These are phyloP conservation scores for Brevipalpus yothersi DNA, from an alignment of 1,140 invertebrate species.

Conservation along the genomic window DNA sequence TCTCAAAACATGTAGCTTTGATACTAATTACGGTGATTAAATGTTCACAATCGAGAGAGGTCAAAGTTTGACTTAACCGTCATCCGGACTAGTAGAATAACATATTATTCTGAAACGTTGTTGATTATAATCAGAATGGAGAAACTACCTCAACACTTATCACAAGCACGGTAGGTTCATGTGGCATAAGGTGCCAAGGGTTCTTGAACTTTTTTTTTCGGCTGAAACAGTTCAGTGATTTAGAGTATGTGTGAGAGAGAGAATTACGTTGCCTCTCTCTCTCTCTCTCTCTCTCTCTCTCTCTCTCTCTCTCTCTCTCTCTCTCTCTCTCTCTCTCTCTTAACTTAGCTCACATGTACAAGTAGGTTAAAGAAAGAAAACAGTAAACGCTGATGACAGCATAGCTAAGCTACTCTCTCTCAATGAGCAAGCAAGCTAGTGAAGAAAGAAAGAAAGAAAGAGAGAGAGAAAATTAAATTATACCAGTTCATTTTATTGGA, in stretches of 20 bases:
- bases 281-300: neutral
- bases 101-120: neutral
- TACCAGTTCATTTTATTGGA: too few species aligned
- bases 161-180: neutral
- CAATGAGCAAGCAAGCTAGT: neutral
- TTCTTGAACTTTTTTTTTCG: neutral
- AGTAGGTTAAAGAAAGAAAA: neutral
- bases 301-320: neutral
- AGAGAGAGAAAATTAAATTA: neutral
- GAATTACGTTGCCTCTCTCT: neutral
- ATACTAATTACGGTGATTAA: too few species aligned
- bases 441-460: neutral
- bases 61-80: too few species aligned
- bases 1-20: too few species aligned
- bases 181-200: neutral
- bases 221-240: neutral
- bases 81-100: neutral
- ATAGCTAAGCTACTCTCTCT: neutral
- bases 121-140: neutral
- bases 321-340: neutral
- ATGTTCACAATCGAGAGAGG: too few species aligned
- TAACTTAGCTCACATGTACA: neutral
- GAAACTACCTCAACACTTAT: neutral
- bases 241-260: neutral
- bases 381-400: neutral